A percentile compares a stretch with the other conserved stretches of the same genome.
phyloP scores from a whole-genome alignment of 2,888 invertebrate species.

The Drosophila mercatorum region DNA sequence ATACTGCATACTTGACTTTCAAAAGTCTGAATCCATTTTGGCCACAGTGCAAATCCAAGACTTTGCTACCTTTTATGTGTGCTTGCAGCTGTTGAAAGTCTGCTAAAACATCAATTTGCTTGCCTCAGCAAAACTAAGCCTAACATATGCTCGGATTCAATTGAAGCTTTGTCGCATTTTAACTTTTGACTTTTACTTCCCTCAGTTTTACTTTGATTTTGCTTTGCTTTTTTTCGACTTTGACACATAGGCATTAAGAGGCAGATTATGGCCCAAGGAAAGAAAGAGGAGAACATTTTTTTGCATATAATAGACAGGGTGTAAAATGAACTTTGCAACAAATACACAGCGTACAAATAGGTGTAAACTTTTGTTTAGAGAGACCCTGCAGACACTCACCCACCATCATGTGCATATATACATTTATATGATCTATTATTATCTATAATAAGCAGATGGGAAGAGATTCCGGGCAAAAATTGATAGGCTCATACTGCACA shows the following conservation, averaged over 20 bases:
- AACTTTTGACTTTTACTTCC: constrained; percentile 23
- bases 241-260: constrained; percentile 10
- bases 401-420: too few species aligned
- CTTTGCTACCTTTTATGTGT: constrained; percentile 15
- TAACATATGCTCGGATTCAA: constrained; percentile 29
- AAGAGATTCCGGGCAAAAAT: too few species aligned
- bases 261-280: constrained; percentile 20
- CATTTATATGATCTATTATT: too few species aligned
- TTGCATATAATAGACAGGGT: background rate
- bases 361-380: background rate
- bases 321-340: background rate
- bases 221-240: background rate
- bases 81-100: constrained; percentile 17
- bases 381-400: background rate
- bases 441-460: too few species aligned
- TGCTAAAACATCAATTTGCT: constrained; percentile 25
- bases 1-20: background rate
- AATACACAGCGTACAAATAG: background rate
- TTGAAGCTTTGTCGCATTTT: constrained; percentile 49
- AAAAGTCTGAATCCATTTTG: background rate
- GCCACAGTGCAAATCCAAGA: constrained; percentile 7
- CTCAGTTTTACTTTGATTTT: constrained; percentile 27
- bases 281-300: constrained; percentile 8
- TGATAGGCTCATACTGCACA: too few species aligned
- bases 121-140: constrained; percentile 33